Conservation (phyloP, 1,140 invertebrate genomes). For the Lamellibrachia luymesi region DNA sequence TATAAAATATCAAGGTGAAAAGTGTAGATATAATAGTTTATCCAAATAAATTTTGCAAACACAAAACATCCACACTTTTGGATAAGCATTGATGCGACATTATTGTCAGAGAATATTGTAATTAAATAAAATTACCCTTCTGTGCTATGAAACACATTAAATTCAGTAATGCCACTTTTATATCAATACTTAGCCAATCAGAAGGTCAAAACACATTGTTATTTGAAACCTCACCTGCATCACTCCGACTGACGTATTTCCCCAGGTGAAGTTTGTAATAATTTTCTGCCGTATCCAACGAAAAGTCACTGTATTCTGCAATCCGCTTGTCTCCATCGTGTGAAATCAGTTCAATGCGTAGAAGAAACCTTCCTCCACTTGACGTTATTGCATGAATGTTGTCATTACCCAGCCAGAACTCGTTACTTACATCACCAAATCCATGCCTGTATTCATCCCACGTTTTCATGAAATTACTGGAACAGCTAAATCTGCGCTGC, state of each 20-base stretch:
- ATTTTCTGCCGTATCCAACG: neutral
- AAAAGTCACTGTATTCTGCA: constrained; percentile 13
- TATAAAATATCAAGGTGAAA: too few relatives aligned
- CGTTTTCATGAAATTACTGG: constrained; percentile 2
- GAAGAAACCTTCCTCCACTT: neutral
- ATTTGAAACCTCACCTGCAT: neutral
- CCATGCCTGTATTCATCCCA: constrained; percentile 23
- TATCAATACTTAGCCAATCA: neutral
- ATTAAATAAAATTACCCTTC: too few relatives aligned
- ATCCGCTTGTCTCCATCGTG: neutral
- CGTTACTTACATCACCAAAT: constrained; percentile 1
- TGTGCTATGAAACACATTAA: too few relatives aligned
- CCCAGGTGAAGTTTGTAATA: neutral
- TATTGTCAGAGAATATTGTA: too few relatives aligned
- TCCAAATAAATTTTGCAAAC: too few relatives aligned
- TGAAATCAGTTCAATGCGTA: neutral
- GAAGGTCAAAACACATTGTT: neutral
- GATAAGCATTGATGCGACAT: too few relatives aligned
- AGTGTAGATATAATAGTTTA: too few relatives aligned
- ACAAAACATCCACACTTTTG: too few relatives aligned
- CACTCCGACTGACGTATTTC: neutral
- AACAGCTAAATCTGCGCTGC: constrained; percentile 16
- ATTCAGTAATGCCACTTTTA: neutral
- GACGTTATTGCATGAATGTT: constrained; percentile 10
- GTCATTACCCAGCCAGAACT: constrained; percentile 26